These are phyloP conservation scores for Charadrius vociferus DNA, from an alignment of 2,113 vertebrate species.

Conservation along the genomic window DNA sequence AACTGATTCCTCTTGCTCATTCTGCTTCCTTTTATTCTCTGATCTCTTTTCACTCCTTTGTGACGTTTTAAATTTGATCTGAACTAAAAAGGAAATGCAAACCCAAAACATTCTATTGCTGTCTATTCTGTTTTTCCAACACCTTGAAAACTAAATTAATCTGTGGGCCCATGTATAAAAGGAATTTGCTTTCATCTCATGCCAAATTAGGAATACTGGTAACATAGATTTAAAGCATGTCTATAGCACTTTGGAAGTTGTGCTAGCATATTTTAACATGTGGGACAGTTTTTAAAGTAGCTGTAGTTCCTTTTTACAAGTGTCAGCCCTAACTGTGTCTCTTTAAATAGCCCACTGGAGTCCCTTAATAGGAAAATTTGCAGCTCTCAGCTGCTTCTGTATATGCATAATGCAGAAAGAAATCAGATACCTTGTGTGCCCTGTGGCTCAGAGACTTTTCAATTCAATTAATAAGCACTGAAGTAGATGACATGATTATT, in stretches of 20 bases:
- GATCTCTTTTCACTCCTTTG: background rate
- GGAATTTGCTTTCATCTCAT: background rate
- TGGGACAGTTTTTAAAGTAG: background rate
- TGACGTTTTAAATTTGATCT: background rate
- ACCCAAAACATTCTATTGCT: background rate
- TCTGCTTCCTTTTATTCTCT: background rate
- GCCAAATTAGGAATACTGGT: background rate
- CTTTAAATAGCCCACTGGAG: background rate
- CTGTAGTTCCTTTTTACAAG: background rate
- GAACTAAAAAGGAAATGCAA: background rate
- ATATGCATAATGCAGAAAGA: slow-evolving; percentile 2
- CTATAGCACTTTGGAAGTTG: background rate
- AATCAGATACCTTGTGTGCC: background rate
- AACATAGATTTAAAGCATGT: background rate
- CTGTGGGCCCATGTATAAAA: background rate
- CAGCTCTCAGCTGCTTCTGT: background rate
- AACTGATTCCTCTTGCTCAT: background rate
- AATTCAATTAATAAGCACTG: slow-evolving; percentile 26
- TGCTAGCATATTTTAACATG: background rate
- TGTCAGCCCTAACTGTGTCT: background rate
- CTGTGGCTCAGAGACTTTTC: background rate
- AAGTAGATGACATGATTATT: slow-evolving; percentile 41
- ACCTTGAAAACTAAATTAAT: background rate
- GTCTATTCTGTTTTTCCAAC: background rate
- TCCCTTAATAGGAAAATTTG: background rate